phyloP scores from a whole-genome alignment of 2,113 vertebrate species.

The Sitta europaea region DNA sequence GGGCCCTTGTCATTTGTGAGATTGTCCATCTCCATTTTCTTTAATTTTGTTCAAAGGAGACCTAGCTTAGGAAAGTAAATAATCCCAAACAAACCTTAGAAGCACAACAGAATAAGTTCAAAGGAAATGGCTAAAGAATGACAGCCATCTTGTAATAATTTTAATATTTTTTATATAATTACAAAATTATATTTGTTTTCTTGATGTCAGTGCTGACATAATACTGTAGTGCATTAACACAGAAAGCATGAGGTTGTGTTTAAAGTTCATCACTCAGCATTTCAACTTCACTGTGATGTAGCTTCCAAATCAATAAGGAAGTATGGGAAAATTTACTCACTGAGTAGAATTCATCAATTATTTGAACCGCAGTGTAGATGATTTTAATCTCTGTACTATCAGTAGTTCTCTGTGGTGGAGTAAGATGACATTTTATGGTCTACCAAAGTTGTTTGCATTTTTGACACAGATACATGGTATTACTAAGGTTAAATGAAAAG shows the following conservation, averaged over 20 bases:
- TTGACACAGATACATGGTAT: neutral
- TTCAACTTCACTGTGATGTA: neutral
- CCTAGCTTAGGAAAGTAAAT: neutral
- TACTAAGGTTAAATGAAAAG: neutral
- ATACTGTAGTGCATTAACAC: neutral
- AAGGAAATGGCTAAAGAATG: neutral
- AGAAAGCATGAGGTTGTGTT: neutral
- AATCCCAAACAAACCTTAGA: neutral
- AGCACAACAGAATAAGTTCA: neutral
- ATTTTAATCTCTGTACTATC: neutral
- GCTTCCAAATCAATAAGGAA: neutral
- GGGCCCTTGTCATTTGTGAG: neutral
- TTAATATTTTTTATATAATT: neutral
- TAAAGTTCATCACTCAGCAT: neutral
- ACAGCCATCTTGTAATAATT: neutral
- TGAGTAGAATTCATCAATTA: neutral
- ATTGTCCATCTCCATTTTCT: neutral
- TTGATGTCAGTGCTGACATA: neutral
- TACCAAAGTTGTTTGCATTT: constrained; percentile 4
- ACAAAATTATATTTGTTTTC: neutral
- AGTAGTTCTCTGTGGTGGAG: neutral
- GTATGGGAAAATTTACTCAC: neutral
- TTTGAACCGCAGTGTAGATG: neutral
- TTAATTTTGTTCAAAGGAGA: neutral
- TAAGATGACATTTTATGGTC: neutral